Evolutionary conservation across 1,140 invertebrate species (phyloP).

Genomic region (Bombus sylvicola): DNA sequence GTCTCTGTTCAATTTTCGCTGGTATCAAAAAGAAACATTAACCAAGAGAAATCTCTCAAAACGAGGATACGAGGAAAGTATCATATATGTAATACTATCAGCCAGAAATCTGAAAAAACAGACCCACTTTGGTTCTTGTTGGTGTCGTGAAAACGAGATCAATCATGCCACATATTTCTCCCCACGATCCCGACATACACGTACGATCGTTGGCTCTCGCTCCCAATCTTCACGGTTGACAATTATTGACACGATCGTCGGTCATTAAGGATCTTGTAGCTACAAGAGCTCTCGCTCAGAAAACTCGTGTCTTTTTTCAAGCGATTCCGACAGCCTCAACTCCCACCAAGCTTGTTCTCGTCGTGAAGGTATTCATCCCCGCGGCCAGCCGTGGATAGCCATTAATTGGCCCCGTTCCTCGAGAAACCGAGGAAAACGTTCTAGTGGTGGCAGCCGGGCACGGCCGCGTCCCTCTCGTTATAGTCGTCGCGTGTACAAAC

Average conservation of each 20-base stretch:
- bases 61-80: background rate
- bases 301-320: background rate
- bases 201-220: background rate
- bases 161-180: background rate
- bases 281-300: constrained; percentile 12
- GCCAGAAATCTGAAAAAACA: background rate
- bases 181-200: background rate
- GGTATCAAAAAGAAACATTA: background rate
- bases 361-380: constrained; percentile 5
- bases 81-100: too few species aligned
- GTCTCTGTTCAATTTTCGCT: background rate
- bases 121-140: too few species aligned
- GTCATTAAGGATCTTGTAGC: constrained; percentile 45
- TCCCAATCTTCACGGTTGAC: constrained; percentile 23
- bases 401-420: constrained; percentile 47
- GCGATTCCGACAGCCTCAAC: background rate
- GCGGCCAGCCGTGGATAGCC: constrained; percentile 7
- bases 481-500: constrained; percentile 49
- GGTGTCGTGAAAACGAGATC: constrained; percentile 2
- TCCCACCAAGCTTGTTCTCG: background rate
- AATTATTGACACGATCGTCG: constrained; percentile 45
- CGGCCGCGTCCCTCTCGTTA: constrained; percentile 5
- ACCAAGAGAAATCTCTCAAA: background rate
- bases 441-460: background rate
- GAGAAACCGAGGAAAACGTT: constrained; percentile 37